Evolutionary conservation across 2,113 vertebrate genomes (phyloP).

Genomic region (Eretmochelys imbricata): DNA sequence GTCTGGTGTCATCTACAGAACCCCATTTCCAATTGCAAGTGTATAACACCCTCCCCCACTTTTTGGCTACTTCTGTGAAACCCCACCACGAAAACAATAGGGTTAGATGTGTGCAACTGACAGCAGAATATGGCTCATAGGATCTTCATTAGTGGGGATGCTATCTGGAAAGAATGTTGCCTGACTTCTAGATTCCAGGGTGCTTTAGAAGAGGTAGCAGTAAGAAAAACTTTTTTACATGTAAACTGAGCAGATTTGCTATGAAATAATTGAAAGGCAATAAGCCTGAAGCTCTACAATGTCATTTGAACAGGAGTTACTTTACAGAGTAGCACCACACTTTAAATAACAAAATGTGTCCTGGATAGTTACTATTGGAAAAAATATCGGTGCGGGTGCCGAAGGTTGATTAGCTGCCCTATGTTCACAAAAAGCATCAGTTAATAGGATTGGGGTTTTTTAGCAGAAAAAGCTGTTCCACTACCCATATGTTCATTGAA

Average conservation of each 20-base stretch:
- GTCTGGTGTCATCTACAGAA: neutral
- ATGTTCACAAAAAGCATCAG: neutral
- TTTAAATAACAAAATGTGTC: slow-evolving; percentile 35
- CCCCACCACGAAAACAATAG: neutral
- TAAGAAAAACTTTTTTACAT: slow-evolving; percentile 24
- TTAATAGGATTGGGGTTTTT: neutral
- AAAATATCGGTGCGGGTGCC: neutral
- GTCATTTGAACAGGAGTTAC: slow-evolving; percentile 3
- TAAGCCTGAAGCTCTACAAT: neutral
- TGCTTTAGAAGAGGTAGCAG: neutral
- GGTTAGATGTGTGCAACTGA: neutral
- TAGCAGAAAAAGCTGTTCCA: neutral
- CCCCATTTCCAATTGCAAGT: neutral
- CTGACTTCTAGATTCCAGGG: slow-evolving; percentile 23
- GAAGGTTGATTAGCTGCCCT: neutral
- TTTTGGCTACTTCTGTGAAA: neutral
- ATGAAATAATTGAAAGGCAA: slow-evolving; percentile 2
- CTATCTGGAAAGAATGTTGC: slow-evolving; percentile 24
- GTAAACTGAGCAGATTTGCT: slow-evolving; percentile 13
- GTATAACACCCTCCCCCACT: neutral
- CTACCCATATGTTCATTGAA: neutral
- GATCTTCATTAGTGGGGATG: neutral
- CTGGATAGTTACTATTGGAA: neutral
- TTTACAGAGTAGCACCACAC: slow-evolving; percentile 1
- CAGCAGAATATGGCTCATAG: slow-evolving; percentile 33